Base-by-base conservation (phyloP, 2,113 vertebrate genomes). In the Fregata magnificens region DNA sequence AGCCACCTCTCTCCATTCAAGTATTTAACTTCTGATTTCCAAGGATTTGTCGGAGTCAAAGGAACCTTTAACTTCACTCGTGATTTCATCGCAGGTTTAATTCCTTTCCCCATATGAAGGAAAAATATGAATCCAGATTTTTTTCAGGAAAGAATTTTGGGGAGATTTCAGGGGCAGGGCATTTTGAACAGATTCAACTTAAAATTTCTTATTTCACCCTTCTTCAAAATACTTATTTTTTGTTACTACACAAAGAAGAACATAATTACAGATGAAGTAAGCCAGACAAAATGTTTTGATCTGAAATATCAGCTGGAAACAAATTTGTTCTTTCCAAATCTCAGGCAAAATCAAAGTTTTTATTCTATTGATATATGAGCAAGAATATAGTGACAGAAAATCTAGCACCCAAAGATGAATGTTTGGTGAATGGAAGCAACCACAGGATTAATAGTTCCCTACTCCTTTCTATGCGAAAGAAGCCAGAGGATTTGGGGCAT, bases 401-500 rank as follows among this genome's bases (percentile, higher is more conserved):
- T 67, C 12, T 40, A 85, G 29, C 40, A 56, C 53, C 44, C 49
- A 53, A 90, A 85, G 31, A 36, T 24, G 65, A 74, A 55, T 1
- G 13, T 59, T 42, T 79, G 71, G 74, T 55, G 50, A 85, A 55
- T 66, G 63, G 50, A 86, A 86, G 66, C 63, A 95, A 38, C 32
- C 21, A 71, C 36, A 49, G 70, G 32, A 91, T 93, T 77, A 96
- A 80, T 82, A 73, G 50, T 79, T 96, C 82, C 73, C 63, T 58
- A 50, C 29, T 93, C 85, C 56, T 79, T 90, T 85, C 45, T 69
- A 0, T 77, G 45, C 67, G 91, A 62, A 87, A 93, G 79, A 86
- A 93, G 81, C 50, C 40, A n/a, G 50, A 93, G 59, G 63, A 94
- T 95, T 93, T 95, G 93, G 58, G 38, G 19, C 62, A 91, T 80